Base-by-base conservation (phyloP, 2,113 vertebrate species). In the Pardalotus punctatus region DNA sequence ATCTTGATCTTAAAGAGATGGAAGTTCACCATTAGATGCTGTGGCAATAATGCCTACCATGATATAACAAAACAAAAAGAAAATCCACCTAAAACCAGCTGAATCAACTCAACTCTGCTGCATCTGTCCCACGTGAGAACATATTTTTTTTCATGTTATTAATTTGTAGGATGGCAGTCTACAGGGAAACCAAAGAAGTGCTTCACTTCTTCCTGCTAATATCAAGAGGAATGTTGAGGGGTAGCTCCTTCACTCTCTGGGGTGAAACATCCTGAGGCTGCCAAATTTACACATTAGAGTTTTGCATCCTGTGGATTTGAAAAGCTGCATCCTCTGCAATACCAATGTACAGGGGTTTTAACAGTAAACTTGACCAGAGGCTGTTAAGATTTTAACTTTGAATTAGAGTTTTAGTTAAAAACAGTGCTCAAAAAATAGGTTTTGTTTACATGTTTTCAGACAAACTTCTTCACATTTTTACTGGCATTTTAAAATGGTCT, bases 401-500 rank as follows among this genome's bases (percentile, higher is more conserved):
- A 80, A 38, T 58, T 25, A 61, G 5, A 31, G 3, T 24, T 87
- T 88, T 43, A 65, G 16, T 15, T 83, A 51, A 60, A 83, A 33
- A 5, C 4, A 50, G 12, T 22, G 6, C 8, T 64, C 22, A 40
- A 82, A 85, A 85, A 43, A 43, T 5, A 2, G 3, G 6, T 9
- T 50, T 85, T 31, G 1, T 36, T 78, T 29, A 8, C 25, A 35
- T 0, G 6, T 57, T 89, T 84, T 78, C 25, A 33, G 10, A 28
- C 6, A 56, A 22, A 43, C 51, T 78, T 81, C 9, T 60, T 69
- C 14, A 33, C 5, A 3, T 47, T 77, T 78, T 38, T 20, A 35
- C 4, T 58, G 3, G 16, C 6, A 67, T 73, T 86, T 65, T 28
- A 33, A 58, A 10, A 40, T 14, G 1, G 1, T 0, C 1, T 64